Conservation (phyloP, 2,113 vertebrate species). For the Columbina picui region DNA sequence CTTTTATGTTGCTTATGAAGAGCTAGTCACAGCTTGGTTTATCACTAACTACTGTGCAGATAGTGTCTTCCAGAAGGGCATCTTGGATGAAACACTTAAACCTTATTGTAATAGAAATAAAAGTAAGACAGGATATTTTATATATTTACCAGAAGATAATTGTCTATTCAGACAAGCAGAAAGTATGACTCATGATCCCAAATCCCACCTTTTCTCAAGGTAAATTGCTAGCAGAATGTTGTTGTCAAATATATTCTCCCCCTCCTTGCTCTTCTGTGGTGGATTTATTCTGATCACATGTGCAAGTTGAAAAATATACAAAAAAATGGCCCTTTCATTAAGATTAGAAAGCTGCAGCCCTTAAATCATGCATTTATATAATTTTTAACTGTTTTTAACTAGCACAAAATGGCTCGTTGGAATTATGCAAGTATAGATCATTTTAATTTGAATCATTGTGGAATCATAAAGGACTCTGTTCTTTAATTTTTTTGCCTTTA, state of each 20-base stretch:
- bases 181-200: neutral
- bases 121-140: neutral
- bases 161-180: neutral
- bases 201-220: neutral
- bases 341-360: conserved; percentile 65
- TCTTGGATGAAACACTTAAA: neutral
- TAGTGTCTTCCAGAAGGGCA: neutral
- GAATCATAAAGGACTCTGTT: conserved; percentile 79
- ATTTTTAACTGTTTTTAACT: conserved; percentile 83
- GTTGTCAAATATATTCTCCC: neutral
- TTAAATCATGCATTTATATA: conserved; percentile 78
- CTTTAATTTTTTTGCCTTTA: conserved; percentile 82
- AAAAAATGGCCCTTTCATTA: conserved; percentile 66
- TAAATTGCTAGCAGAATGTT: conserved; percentile 2
- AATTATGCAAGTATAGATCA: conserved; percentile 81
- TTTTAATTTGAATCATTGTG: conserved; percentile 83
- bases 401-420: conserved; percentile 75
- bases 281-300: conserved; percentile 64
- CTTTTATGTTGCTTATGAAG: neutral
- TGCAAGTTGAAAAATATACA: conserved; percentile 48
- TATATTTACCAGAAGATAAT: neutral
- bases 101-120: neutral
- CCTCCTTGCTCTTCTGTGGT: neutral
- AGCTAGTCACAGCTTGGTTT: neutral
- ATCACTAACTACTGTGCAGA: neutral